Conservation (phyloP, 1,140 invertebrate genomes). For the Apocrypta bakeri region DNA sequence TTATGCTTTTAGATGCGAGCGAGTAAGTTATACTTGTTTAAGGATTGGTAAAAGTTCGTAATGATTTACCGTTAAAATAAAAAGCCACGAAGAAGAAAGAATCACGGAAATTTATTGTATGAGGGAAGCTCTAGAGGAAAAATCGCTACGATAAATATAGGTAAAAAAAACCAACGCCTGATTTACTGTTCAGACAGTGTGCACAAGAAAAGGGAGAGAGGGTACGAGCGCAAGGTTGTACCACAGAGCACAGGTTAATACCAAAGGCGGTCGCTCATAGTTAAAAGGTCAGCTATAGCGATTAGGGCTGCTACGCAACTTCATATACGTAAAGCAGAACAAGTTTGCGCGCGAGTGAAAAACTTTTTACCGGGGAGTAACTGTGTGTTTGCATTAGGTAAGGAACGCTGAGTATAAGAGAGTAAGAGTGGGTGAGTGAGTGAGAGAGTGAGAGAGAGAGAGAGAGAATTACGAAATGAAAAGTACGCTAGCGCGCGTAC, state of each 20-base stretch:
- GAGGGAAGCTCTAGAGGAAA: constrained; percentile 49
- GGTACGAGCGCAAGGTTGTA: not conserved
- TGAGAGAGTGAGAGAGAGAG: not conserved
- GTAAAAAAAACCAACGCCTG: constrained; percentile 36
- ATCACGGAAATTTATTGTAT: constrained; percentile 57
- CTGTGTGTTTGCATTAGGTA: not conserved
- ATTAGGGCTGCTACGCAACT: not conserved
- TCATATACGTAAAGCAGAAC: not conserved
- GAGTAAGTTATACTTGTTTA: not conserved
- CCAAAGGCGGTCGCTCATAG: constrained; percentile 3
- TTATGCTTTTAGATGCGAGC: not conserved
- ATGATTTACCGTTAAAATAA: constrained; percentile 54
- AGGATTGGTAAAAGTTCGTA: constrained; percentile 49
- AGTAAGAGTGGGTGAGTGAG: no score
- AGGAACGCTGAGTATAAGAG: no score
- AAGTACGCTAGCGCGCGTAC: not conserved
- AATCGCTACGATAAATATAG: constrained; percentile 50
- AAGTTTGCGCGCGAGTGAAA: constrained; percentile 32
- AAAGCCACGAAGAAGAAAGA: constrained; percentile 25
- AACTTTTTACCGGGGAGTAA: constrained; percentile 6
- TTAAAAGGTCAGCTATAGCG: constrained; percentile 13
- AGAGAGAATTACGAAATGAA: constrained; percentile 14
- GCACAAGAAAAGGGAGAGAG: not conserved
- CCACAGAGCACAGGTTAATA: constrained; percentile 1
- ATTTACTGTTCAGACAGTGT: not conserved